Percentiles rank a stretch among this genome's conserved stretches.
phyloP scores from a whole-genome alignment of 2,888 invertebrate genomes.

The Acholoe squamosa region DNA sequence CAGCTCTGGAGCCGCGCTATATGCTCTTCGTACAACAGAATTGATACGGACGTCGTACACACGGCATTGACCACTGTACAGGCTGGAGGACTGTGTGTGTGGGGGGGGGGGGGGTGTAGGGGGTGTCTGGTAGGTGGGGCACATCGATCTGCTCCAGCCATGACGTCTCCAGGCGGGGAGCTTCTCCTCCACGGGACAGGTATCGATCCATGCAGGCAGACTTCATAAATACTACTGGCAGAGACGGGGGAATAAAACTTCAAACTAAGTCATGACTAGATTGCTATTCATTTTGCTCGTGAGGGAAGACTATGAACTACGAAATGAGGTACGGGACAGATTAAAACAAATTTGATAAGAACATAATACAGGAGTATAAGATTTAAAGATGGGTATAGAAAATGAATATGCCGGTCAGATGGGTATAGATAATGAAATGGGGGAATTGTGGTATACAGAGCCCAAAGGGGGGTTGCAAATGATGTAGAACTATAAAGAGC shows the following conservation, averaged over 20 bases:
- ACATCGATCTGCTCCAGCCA: conserved; percentile 25
- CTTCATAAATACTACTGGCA: neutral
- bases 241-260: conserved; percentile 41
- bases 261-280: neutral
- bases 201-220: neutral
- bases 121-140: neutral
- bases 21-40: neutral
- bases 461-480: neutral
- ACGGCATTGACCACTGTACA: neutral
- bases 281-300: neutral
- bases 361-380: too few relatives aligned
- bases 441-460: neutral
- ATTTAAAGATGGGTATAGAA: too few relatives aligned
- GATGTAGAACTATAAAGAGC: too few relatives aligned
- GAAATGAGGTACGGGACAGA: too few relatives aligned
- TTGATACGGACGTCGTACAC: neutral
- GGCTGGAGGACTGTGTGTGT: neutral
- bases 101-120: conserved; percentile 4
- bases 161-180: conserved; percentile 32
- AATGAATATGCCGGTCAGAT: too few relatives aligned
- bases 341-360: too few relatives aligned
- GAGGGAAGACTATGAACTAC: neutral
- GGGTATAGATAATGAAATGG: neutral
- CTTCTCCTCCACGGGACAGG: neutral
- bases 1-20: neutral